Base-by-base conservation (phyloP, 2,888 invertebrate species). In the Lepidonotus clava region DNA sequence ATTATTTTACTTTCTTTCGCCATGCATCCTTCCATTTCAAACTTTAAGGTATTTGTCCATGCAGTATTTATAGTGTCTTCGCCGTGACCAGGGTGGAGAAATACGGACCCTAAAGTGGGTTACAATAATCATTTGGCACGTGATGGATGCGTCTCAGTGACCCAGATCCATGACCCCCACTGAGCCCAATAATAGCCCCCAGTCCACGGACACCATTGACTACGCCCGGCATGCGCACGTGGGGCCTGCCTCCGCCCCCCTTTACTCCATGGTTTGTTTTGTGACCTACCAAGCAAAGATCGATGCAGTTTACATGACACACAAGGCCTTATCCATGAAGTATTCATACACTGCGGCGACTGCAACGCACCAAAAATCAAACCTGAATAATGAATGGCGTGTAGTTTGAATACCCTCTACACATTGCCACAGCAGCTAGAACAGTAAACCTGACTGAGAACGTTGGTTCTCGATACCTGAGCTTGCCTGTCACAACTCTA, bases 151-250 rank as follows among this genome's bases (percentile, higher is more conserved):
- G 53, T n/a, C 1, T 53, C 21, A n/a, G 53, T 53, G 53, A 4
- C 53, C 53, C 11, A 53, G 6, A n/a, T 53, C 18, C 53, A n/a
- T 53, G 53, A 53, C 53, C 53, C 53, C n/a, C 18, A 18, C n/a
- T 53, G 53, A 53, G 21, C 53, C 53, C 53, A 53, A 53, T n/a
- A 53, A 53, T n/a, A n/a, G n/a, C n/a, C n/a, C n/a, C n/a, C n/a
- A n/a, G n/a, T n/a, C n/a, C n/a, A n/a, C n/a, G n/a, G n/a, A n/a
- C n/a, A n/a, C n/a, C n/a, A n/a, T n/a, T n/a, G n/a, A n/a, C n/a
- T n/a, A n/a, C n/a, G n/a, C n/a, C n/a, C n/a, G n/a, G n/a, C n/a
- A n/a, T n/a, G n/a, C n/a, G n/a, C n/a, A n/a, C n/a, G n/a, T n/a
- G n/a, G n/a, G n/a, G n/a, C n/a, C n/a, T n/a, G n/a, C n/a, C n/a